Conservation (phyloP, 2,888 invertebrate species). For the Noctua janthina region DNA sequence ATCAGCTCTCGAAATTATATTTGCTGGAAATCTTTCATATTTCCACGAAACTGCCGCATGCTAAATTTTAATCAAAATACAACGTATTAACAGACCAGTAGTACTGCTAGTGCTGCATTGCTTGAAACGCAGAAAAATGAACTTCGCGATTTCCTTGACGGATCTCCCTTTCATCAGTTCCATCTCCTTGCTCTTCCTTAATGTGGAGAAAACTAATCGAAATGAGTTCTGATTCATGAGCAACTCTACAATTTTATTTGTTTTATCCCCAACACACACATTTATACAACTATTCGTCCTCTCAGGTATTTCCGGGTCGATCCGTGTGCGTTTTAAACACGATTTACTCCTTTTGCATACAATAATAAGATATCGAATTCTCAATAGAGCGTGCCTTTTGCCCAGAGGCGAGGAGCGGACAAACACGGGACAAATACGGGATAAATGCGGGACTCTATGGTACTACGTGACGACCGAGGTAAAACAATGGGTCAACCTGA, state of each 20-base stretch:
- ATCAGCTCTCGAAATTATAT: not conserved
- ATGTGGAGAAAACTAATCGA: not conserved
- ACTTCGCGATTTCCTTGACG: not conserved
- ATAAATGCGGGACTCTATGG: constrained; percentile 36
- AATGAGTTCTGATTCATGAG: not conserved
- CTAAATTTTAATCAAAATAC: no score
- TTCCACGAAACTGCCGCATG: no score
- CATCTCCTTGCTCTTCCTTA: not conserved
- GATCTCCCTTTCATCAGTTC: not conserved
- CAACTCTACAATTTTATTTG: not conserved
- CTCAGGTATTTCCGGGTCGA: constrained; percentile 12
- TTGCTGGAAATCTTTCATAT: not conserved
- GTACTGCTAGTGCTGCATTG: not conserved
- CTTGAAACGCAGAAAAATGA: no score
- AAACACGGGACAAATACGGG: constrained; percentile 42
- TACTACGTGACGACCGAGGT: constrained; percentile 26
- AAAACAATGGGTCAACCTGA: constrained; percentile 30
- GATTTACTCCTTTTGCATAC: constrained; percentile 72
- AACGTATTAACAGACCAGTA: no score
- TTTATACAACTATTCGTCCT: constrained; percentile 3
- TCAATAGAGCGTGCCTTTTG: constrained; percentile 61
- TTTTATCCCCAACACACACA: not conserved
- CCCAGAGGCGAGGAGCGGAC: constrained; percentile 66
- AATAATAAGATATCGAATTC: constrained; percentile 70
- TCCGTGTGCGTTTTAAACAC: constrained; percentile 62